Conservation (phyloP, 2,888 invertebrate species). For the Oscheius onirici region DNA sequence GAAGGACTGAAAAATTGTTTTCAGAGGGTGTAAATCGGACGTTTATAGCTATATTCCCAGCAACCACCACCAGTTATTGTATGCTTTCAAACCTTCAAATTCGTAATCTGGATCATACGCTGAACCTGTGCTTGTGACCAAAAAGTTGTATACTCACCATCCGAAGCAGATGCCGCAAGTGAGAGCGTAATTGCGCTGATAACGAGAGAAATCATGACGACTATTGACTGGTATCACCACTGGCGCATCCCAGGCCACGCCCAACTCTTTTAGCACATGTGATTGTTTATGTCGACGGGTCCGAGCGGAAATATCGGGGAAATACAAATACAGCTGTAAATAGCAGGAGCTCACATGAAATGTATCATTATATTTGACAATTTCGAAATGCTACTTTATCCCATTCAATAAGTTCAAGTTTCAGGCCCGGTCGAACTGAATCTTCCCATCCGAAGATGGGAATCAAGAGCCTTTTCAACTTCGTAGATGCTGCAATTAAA, state of each 20-base stretch:
- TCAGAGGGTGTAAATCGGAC: background rate
- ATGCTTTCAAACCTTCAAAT: conserved; percentile 1
- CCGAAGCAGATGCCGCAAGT: too few relatives aligned
- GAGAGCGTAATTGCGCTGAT: background rate
- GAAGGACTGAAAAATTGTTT: conserved; percentile 39
- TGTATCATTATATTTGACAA: too few relatives aligned
- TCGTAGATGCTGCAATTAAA: too few relatives aligned
- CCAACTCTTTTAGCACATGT: conserved; percentile 12
- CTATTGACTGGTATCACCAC: conserved; percentile 13
- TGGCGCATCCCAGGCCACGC: background rate
- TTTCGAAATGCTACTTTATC: too few relatives aligned
- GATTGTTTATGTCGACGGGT: background rate
- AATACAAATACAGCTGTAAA: too few relatives aligned
- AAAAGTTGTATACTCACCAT: too few relatives aligned
- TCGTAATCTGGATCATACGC: background rate
- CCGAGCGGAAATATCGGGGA: background rate
- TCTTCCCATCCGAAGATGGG: too few relatives aligned
- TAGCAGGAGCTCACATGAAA: too few relatives aligned
- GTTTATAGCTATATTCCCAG: background rate
- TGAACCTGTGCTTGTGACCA: background rate
- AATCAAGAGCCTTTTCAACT: too few relatives aligned
- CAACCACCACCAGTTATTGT: background rate
- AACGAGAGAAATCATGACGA: conserved; percentile 9
- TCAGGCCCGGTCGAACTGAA: too few relatives aligned
- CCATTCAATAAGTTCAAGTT: too few relatives aligned